Evolutionary conservation across 1,140 invertebrate genomes (phyloP), one percentile per base, ranked within the genome.

Genomic region (Spodoptera frugiperda): DNA sequence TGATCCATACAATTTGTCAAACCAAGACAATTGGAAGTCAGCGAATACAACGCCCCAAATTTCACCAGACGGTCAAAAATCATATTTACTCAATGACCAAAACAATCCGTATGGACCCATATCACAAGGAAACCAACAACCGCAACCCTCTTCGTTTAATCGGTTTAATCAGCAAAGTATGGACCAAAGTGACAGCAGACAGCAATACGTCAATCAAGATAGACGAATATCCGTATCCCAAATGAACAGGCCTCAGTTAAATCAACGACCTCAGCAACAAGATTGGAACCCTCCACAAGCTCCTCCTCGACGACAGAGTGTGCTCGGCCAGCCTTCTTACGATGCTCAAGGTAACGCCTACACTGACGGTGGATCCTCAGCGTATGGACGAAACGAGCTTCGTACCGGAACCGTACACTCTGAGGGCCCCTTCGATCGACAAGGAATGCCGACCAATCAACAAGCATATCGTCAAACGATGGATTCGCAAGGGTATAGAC

Each of bases 201-300:
- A 89, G 82, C 90, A 88, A 80, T 89, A 83, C 49, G 71, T 80
- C 46, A 92, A 88, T 75, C 91, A 91, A 83, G 87, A 85, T 49
- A 82, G 91, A 70, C 84, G 90, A 73, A 57, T 88, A 21, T 91
- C 89, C 46, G 67, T 86, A 54, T 82, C 89, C 0, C 33, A 39
- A 39, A 39, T 39, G 33, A 78, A 83, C 11, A 84, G 89, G 78
- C 84, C 84, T 25, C 74, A 83, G 46, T 54, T 80, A 25, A 92
- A 85, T 81, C 90, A 91, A 79, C 85, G 86, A 74, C 82, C 86
- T 21, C 65, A 82, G n/a, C 80, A 82, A n/a, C 79, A 91, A 73
- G 90, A 93, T 21, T 94, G 91, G 91, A 89, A 86, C 71, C 53
- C 90, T 57, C 68, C 86, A n/a, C 82, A 88, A 74, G 85, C 85